Base-by-base conservation (phyloP, 1,140 invertebrate species). In the Pseudachorutes palmiensis region DNA sequence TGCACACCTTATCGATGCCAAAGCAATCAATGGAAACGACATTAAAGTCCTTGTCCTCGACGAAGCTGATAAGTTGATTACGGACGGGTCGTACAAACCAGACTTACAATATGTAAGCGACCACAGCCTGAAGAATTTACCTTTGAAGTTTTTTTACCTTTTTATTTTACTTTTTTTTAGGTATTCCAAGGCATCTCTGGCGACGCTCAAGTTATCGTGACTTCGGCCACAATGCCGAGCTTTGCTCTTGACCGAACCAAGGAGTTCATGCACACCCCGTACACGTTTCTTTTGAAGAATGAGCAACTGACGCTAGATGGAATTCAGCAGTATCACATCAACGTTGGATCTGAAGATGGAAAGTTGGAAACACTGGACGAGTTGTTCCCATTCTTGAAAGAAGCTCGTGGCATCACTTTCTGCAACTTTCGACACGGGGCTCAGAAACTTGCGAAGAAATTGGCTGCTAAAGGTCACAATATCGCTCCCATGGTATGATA, bases 21-120 rank as follows among this genome's bases (percentile, higher is more conserved):
- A 45, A 24, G 26, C 2, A 14, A 14, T 9, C 51, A 55, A 55
- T 5, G 51, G 12, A 5, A 22, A 55, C 12, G 5, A 5, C 51
- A 26, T 55, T 9, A 55, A 63, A 2, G 59, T 65, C 14, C 22
- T 69, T 16, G 62, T 48, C 0, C 9, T 69, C 5, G 67, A 69
- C 60, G 67, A 69, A n/a, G 67, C 67, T 22, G 67, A 69, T 22
- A 58, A 69, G 48, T 61, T 69, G 67, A 9, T 69, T 1, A 58
- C n/a, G 16, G 57, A 48, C 30, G 2, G 24, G 2, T 59, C 51
- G 2, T 58, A 14, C 36, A 45, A 30, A 22, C 22, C 14, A 2
- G 51, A 59, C 24, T 26, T 58, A 26, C 30, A 29, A 3, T 24
- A 51, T 14, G 45, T 55, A 57, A 64, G n/a, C n/a, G n/a, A n/a